A percentile compares a stretch with the other conserved stretches of the same genome.
phyloP scores from a whole-genome alignment of 2,797 vertebrate species.

The Taeniopygia guttata region DNA sequence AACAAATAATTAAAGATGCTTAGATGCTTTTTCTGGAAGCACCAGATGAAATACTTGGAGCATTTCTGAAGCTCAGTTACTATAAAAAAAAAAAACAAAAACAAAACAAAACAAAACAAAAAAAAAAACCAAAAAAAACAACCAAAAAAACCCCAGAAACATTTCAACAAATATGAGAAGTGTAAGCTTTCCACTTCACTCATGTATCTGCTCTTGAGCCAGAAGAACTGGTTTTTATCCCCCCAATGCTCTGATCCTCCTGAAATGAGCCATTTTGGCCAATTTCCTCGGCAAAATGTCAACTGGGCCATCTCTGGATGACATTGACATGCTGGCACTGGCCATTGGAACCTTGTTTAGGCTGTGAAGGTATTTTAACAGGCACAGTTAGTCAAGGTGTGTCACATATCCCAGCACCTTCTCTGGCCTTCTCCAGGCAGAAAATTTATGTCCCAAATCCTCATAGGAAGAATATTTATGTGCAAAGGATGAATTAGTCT shows the following conservation, averaged over 20 bases:
- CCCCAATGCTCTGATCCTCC: not conserved
- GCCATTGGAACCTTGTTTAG: not conserved
- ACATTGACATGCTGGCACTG: not conserved
- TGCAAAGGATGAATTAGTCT: not conserved
- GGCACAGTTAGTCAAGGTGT: not conserved
- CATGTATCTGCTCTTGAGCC: not conserved
- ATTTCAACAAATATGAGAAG: not conserved
- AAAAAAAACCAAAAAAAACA: no score
- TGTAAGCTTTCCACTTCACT: not conserved
- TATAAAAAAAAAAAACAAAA: no score
- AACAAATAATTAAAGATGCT: not conserved
- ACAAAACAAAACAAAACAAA: not conserved
- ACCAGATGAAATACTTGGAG: not conserved
- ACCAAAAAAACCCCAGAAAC: not conserved
- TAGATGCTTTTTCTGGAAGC: not conserved
- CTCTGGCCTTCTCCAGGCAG: not conserved
- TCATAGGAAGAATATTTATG: not conserved
- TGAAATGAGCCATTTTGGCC: not conserved
- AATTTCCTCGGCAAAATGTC: not conserved
- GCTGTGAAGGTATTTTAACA: not conserved
- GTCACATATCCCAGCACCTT: rapidly evolving
- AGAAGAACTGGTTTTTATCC: not conserved
- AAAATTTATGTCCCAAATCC: not conserved
- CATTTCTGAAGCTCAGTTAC: not conserved
- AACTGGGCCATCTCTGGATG: not conserved